Base-by-base conservation (phyloP, 2,113 vertebrate species). In the Chrysemys picta region DNA sequence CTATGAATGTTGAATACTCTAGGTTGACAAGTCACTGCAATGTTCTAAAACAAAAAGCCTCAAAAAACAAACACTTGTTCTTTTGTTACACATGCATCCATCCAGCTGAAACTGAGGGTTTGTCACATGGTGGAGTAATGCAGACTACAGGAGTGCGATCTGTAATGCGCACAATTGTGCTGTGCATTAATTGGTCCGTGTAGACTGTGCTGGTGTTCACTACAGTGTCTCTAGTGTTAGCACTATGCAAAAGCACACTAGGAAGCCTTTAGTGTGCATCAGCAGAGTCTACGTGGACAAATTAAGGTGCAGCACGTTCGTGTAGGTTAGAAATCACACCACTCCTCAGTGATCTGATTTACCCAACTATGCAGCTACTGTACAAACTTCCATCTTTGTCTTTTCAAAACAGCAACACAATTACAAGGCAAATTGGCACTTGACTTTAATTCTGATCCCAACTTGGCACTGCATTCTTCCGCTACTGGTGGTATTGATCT, bases 401-500 rank as follows among this genome's bases (percentile, higher is more conserved):
- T 83, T 91, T 89, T 86, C 83, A 92, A 82, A 85, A 59, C 49
- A 84, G 65, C 25, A 59, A 50, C 89, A 54, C 29, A 80, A 88
- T 53, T 42, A n/a, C 11, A 84, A 8, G 21, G 69, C 42, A 90
- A 83, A 87, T 81, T 89, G 87, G 47, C 54, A 90, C 69, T 65
- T 79, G 72, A 91, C 53, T 17, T 50, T 82, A 92, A 81, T 56
- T 92, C 45, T 38, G 35, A 90, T 85, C 88, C 72, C 72, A 88
- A 87, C n/a, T 5, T 42, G 59, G 76, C 84, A 57, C 50, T 49
- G 31, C 88, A 56, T 78, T 57, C 85, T 57, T 82, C 56, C 38
- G 42, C 35, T 89, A 87, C 83, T 38, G 80, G 47, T 86, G 85
- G 82, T 85, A 88, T 79, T 62, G 57, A 94, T 92, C 72, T 84